Conservation (phyloP, 2,113 vertebrate species). For the Psammodynastes pulverulentus region DNA sequence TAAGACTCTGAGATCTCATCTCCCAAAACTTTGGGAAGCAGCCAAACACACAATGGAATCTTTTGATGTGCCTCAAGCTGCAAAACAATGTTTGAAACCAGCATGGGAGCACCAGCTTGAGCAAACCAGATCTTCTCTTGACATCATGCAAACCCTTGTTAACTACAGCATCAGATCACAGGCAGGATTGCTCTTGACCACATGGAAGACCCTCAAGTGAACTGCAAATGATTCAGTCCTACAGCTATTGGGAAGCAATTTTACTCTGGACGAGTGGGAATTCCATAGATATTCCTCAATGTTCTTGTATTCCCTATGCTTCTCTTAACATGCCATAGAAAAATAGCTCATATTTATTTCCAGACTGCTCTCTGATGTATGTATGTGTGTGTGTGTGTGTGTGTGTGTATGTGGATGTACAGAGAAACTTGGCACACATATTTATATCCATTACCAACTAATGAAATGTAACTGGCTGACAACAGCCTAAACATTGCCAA, state of each 20-base stretch:
- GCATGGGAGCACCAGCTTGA: background rate
- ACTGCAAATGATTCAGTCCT: background rate
- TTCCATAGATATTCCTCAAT: background rate
- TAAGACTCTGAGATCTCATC: background rate
- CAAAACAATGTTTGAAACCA: constrained; percentile 13
- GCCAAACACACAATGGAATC: background rate
- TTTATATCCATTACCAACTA: constrained; percentile 43
- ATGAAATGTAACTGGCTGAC: constrained; percentile 60
- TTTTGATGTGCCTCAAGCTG: constrained; percentile 11
- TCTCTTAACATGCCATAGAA: background rate
- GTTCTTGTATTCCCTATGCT: background rate
- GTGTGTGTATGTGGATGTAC: background rate
- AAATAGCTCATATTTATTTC: constrained; percentile 25
- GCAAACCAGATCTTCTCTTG: background rate
- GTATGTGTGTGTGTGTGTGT: rapidly evolving
- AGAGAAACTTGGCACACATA: background rate
- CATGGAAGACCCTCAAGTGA: background rate
- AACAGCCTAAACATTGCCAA: constrained; percentile 56
- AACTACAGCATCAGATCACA: background rate
- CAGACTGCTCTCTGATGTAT: background rate
- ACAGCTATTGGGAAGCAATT: background rate
- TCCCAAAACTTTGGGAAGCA: background rate
- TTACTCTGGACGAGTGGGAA: background rate
- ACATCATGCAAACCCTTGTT: background rate
- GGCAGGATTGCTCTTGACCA: background rate